phyloP scores from a whole-genome alignment of 2,888 invertebrate species.

The Nemurella pictetii region DNA sequence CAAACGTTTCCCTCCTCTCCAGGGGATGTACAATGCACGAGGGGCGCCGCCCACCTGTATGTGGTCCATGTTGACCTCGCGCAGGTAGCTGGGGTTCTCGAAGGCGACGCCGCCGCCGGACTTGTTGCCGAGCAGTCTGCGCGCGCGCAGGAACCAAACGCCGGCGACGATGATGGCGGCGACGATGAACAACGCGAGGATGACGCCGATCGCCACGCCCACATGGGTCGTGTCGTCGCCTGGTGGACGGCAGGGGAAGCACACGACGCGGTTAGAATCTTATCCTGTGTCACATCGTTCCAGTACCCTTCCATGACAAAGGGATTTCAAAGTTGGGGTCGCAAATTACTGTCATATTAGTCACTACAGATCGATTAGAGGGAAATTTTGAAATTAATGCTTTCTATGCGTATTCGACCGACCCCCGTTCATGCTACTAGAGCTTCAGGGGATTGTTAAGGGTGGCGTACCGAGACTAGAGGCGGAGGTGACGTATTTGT shows the following conservation, averaged over 20 bases:
- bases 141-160: slow-evolving; percentile 65
- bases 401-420: no score
- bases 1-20: not conserved
- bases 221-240: slow-evolving; percentile 58
- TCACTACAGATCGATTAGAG: no score
- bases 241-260: slow-evolving; percentile 32
- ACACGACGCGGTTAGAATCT: no score
- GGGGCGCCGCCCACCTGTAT: slow-evolving; percentile 58
- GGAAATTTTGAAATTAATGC: no score
- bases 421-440: no score
- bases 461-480: slow-evolving; percentile 55
- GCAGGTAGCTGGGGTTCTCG: slow-evolving; percentile 81
- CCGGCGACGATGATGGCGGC: slow-evolving; percentile 65
- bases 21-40: not conserved
- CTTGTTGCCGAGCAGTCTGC: slow-evolving; percentile 65
- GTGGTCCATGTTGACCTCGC: slow-evolving; percentile 75
- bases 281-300: no score
- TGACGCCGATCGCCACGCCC: slow-evolving; percentile 66
- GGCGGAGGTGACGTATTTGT: slow-evolving; percentile 71
- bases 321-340: no score
- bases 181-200: slow-evolving; percentile 63
- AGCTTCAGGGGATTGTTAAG: no score
- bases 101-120: slow-evolving; percentile 78
- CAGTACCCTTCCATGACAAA: no score
- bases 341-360: no score